phyloP scores from a whole-genome alignment of 2,797 vertebrate genomes.

The Ciconia nigra region DNA sequence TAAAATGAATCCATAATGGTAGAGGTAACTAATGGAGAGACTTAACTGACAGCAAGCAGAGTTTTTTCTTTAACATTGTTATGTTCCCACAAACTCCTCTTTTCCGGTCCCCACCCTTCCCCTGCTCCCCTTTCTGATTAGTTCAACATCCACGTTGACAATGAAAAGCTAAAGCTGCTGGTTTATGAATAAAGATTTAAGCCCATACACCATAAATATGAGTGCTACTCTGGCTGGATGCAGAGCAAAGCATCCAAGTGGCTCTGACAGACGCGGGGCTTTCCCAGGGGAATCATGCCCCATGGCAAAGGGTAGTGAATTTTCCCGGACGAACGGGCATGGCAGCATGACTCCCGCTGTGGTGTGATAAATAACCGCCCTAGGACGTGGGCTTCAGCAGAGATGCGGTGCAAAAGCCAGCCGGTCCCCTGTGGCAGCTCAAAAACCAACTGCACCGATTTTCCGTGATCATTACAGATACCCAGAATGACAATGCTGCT shows the following conservation, averaged over 20 bases:
- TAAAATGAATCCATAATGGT: slow-evolving; percentile 78
- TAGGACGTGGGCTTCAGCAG: background rate
- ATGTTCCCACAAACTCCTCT: slow-evolving; percentile 52
- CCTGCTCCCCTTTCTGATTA: slow-evolving; percentile 36
- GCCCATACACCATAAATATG: slow-evolving; percentile 11
- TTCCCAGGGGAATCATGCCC: background rate
- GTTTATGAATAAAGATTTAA: slow-evolving; percentile 12
- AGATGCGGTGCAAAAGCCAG: background rate
- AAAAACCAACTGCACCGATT: background rate
- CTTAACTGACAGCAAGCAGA: slow-evolving; percentile 65
- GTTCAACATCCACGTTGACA: background rate
- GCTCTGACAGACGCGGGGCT: background rate
- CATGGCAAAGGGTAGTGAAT: background rate
- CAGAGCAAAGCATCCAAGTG: background rate
- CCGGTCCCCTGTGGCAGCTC: background rate
- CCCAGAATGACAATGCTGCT: background rate
- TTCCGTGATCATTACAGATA: background rate
- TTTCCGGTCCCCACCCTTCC: slow-evolving; percentile 26
- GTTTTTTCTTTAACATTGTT: slow-evolving; percentile 37
- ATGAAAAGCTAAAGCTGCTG: background rate
- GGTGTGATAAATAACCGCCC: background rate
- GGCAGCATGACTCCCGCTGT: background rate
- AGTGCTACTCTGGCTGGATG: background rate
- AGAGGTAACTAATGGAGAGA: slow-evolving; percentile 77
- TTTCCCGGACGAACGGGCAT: background rate